Base-by-base conservation (phyloP, 2,113 vertebrate genomes). In the Ardeotis arabs region DNA sequence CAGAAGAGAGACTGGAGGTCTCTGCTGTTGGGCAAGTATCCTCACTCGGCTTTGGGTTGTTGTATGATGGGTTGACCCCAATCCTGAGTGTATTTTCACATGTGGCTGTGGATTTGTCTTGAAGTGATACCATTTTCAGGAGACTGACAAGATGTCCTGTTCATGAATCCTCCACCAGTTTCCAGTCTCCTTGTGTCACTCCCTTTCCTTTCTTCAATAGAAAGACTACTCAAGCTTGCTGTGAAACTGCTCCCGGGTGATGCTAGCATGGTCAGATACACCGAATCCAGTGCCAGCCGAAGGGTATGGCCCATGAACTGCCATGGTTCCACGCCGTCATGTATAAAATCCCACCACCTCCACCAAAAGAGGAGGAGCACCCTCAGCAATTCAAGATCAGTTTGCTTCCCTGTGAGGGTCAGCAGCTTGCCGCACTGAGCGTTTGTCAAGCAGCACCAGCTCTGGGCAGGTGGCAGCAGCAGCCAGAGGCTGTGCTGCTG, bases 321-420 rank as follows among this genome's bases (percentile, higher is more conserved):
- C 56, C 50, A 21, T 1, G 0, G 18, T 22, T 82, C 70, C 58
- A 45, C 33, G 24, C 8, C 12, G 45, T 18, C 21, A 4, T 3
- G 24, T 19, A 10, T 9, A 14, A 44, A 44, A 52, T 35, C 24
- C 56, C 3, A 1, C 11, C 31, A 49, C 9, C n/a, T 69, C 56
- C 35, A 59, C 58, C 39, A 27, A 50, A 82, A 81, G 7, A 66
- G 39, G 24, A 76, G 39, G 27, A 80, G 49, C 77, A 56, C 19
- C 60, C 52, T 41, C 55, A 73, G 55, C 53, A 16, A 9, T 7
- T 25, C n/a, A 13, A 22, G 37, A 29, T 12, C 2, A 3, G 7
- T 9, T 55, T 28, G 25, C 45, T 50, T 77, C 81, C 52, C 39
- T 0, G 3, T 10, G 33, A 19, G 0, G 2, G 56, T 5, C 44